Evolutionary conservation across 2,888 invertebrate genomes (phyloP).

Genomic region (Sarcophaga caerulescens): DNA sequence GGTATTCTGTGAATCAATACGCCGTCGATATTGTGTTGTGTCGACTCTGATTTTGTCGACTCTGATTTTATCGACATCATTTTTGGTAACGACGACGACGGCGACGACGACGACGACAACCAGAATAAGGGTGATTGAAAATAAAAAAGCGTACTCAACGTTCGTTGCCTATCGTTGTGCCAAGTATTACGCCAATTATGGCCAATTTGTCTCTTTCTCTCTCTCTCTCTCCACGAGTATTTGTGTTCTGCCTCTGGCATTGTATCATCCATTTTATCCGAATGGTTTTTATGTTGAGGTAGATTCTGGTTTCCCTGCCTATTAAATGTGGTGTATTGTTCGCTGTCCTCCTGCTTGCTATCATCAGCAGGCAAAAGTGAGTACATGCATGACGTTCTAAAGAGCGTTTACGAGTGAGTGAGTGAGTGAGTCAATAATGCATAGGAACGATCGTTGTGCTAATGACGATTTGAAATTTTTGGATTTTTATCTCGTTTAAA

Average conservation of each 20-base stretch:
- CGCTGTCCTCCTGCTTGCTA: neutral
- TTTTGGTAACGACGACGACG: too few relatives aligned
- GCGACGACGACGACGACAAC: too few relatives aligned
- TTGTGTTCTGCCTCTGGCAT: neutral
- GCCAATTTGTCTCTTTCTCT: too few relatives aligned
- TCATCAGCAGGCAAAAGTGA: neutral
- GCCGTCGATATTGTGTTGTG: too few relatives aligned
- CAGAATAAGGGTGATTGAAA: too few relatives aligned
- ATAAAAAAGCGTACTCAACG: too few relatives aligned
- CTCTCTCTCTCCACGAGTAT: neutral
- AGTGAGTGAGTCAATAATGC: neutral
- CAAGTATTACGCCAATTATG: too few relatives aligned
- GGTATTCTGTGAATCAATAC: too few relatives aligned
- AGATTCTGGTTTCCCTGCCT: constrained; percentile 56
- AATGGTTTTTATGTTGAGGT: constrained; percentile 68
- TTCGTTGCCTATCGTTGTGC: too few relatives aligned
- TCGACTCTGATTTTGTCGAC: too few relatives aligned
- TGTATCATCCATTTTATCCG: constrained; percentile 45
- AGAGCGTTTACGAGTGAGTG: neutral
- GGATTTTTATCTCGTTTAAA: constrained; percentile 29
- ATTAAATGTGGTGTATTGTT: constrained; percentile 17
- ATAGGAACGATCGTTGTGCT: constrained; percentile 36
- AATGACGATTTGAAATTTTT: constrained; percentile 56
- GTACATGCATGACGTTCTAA: too few relatives aligned
- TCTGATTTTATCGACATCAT: too few relatives aligned